A percentile compares a stretch with the other conserved stretches of the same genome.
These are phyloP conservation scores for Paragorgia papillata DNA, from an alignment of 92 coral and sea anemone genomes.

Conservation along the genomic window DNA sequence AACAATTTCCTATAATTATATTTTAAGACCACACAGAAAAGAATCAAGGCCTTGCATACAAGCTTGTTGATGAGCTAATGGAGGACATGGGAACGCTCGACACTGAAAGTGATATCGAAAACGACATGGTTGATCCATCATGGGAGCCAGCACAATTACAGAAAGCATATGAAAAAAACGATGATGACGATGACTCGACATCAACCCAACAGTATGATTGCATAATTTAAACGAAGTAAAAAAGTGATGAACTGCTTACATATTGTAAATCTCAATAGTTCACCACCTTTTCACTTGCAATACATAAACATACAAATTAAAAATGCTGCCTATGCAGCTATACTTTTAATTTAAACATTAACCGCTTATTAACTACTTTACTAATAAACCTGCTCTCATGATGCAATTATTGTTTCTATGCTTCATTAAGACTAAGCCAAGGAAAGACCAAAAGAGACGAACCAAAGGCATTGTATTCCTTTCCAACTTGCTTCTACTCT, in stretches of 20 bases:
- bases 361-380: not conserved
- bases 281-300: too few relatives aligned
- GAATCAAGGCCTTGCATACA: too few relatives aligned
- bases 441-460: constrained; percentile 58
- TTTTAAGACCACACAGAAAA: too few relatives aligned
- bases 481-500: constrained; percentile 45
- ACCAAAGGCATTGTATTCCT: constrained; percentile 68
- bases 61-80: too few relatives aligned
- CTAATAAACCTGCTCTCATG: not conserved
- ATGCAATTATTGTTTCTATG: too few relatives aligned
- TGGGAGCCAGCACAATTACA: constrained; percentile 11
- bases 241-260: too few relatives aligned
- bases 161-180: not conserved
- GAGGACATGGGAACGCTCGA: not conserved
- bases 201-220: constrained; percentile 7
- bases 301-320: too few relatives aligned
- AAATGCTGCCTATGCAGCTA: too few relatives aligned
- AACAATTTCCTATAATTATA: too few relatives aligned
- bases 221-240: too few relatives aligned
- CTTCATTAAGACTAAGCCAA: constrained; percentile 13
- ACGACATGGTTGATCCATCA: constrained; percentile 9
- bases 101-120: not conserved
- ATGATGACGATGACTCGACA: constrained; percentile 18
- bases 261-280: too few relatives aligned
- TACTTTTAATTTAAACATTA: not conserved